Percentiles rank a stretch among this genome's conserved stretches.
These are phyloP conservation scores for Thereva unica DNA, from an alignment of 2,888 invertebrate genomes.

Conservation along the genomic window DNA sequence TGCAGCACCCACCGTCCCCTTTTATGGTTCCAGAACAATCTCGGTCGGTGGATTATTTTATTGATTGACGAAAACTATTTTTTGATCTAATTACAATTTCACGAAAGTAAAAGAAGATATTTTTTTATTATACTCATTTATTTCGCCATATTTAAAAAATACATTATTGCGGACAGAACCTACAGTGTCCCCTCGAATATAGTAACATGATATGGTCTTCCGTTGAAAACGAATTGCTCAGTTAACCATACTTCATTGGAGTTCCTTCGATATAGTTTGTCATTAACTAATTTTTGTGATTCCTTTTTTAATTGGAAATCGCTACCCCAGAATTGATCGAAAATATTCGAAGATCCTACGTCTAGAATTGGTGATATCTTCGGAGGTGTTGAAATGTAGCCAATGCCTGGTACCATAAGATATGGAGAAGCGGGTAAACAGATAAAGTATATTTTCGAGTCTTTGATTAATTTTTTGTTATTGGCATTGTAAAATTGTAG, in stretches of 20 bases:
- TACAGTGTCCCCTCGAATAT: too few species aligned
- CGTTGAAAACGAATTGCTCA: constrained; percentile 1
- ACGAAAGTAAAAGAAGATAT: too few species aligned
- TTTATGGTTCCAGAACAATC: too few species aligned
- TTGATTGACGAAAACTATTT: too few species aligned
- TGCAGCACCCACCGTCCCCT: too few species aligned
- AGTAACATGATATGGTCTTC: background rate
- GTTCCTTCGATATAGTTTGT: background rate
- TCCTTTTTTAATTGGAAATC: background rate
- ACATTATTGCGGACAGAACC: too few species aligned
- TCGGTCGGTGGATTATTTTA: too few species aligned
- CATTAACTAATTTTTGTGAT: background rate
- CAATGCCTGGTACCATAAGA: constrained; percentile 81
- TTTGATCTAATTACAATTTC: too few species aligned
- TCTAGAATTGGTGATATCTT: constrained; percentile 35
- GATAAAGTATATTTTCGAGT: constrained; percentile 14
- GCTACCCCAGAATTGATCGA: background rate
- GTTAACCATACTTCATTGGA: background rate
- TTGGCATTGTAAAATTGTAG: too few species aligned
- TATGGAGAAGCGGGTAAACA: constrained; percentile 79
- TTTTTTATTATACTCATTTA: too few species aligned
- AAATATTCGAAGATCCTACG: background rate
- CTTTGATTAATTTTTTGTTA: background rate
- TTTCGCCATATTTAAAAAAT: too few species aligned
- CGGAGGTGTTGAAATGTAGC: constrained; percentile 77